Percentiles rank a stretch among this genome's conserved stretches.
Evolutionary conservation across 2,113 vertebrate genomes (phyloP).

Genomic region (Redunca redunca): DNA sequence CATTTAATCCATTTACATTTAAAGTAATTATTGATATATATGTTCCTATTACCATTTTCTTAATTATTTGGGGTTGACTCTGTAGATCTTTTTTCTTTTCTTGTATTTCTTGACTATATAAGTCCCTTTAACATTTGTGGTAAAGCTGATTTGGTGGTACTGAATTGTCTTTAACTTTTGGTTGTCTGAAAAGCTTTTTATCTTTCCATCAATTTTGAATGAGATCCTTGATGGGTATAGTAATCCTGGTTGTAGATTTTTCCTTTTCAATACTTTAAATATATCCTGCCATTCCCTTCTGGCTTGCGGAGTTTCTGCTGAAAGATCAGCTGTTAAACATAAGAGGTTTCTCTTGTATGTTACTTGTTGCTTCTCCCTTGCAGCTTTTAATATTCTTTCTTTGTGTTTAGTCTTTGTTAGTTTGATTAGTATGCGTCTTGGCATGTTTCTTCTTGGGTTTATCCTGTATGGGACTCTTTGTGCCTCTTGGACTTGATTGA

Average conservation of each 20-base stretch:
- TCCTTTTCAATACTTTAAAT: background rate
- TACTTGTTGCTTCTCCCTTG: background rate
- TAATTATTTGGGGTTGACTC: background rate
- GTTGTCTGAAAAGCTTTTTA: background rate
- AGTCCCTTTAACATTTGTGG: background rate
- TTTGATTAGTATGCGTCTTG: background rate
- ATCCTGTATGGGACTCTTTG: background rate
- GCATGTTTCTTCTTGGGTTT: background rate
- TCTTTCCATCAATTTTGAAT: background rate
- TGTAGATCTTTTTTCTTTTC: background rate
- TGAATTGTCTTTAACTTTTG: background rate
- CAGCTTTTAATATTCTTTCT: background rate
- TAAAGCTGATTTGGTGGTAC: background rate
- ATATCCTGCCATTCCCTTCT: background rate
- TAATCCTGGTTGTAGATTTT: background rate
- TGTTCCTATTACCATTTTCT: background rate
- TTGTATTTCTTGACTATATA: background rate
- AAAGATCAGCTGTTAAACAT: background rate
- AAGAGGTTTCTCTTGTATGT: background rate
- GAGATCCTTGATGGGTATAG: background rate
- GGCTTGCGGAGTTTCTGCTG: background rate
- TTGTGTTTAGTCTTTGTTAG: background rate
- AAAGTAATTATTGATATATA: background rate
- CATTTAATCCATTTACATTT: background rate
- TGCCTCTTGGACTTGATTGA: background rate